A percentile compares a stretch with the other conserved stretches of the same genome.
Evolutionary conservation across 1,140 invertebrate genomes (phyloP).

Genomic region (Macrocentrus cingulum): DNA sequence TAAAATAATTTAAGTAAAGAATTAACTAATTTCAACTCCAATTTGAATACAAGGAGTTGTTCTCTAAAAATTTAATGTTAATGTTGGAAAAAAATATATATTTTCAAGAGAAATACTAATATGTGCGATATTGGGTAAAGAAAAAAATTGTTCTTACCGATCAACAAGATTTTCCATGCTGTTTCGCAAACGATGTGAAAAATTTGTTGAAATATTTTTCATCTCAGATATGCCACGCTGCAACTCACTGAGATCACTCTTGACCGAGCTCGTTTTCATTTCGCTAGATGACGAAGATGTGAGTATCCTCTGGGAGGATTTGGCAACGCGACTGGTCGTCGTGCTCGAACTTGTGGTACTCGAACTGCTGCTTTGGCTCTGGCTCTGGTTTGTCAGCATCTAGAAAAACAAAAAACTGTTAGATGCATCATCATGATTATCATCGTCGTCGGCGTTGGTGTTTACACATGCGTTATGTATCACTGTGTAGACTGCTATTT

Average conservation of each 20-base stretch:
- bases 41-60: too few species aligned
- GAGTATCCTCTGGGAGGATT: constrained; percentile 51
- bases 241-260: constrained; percentile 61
- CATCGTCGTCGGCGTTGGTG: too few species aligned
- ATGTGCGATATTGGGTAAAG: too few species aligned
- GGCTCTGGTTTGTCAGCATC: constrained; percentile 48
- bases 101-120: too few species aligned
- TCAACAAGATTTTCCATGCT: constrained; percentile 57
- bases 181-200: constrained; percentile 48
- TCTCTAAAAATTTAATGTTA: too few species aligned
- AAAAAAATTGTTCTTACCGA: too few species aligned
- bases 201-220: constrained; percentile 60
- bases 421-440: background rate
- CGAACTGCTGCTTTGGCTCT: constrained; percentile 36
- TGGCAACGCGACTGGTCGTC: constrained; percentile 41
- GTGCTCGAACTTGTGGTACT: constrained; percentile 35
- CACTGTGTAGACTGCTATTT: constrained; percentile 1
- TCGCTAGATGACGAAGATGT: constrained; percentile 54
- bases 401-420: constrained; percentile 21
- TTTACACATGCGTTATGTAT: too few species aligned
- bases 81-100: too few species aligned
- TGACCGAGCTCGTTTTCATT: constrained; percentile 59
- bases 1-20: too few species aligned
- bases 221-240: constrained; percentile 63
- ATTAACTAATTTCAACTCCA: too few species aligned